Evolutionary conservation across 2,888 invertebrate genomes (phyloP).

Genomic region (Priocnemis perturbator): DNA sequence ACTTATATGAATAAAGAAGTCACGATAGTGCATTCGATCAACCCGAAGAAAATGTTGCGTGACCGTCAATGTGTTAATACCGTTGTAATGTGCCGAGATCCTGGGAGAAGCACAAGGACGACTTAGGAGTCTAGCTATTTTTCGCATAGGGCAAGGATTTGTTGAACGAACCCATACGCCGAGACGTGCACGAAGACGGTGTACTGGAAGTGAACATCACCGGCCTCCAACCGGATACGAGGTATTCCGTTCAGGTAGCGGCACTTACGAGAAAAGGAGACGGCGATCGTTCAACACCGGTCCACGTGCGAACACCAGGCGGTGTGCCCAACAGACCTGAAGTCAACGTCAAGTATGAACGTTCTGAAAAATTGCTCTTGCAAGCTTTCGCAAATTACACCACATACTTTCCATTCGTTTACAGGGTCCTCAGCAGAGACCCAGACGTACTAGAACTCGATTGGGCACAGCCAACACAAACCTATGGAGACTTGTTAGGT

Average conservation of each 20-base stretch:
- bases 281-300: conserved; percentile 92
- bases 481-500: conserved; percentile 91
- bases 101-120: no score
- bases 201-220: conserved; percentile 88
- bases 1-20: no score
- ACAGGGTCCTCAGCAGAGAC: conserved; percentile 88
- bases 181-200: conserved; percentile 88
- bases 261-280: conserved; percentile 98
- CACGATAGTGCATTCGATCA: no score
- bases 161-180: conserved; percentile 91
- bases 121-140: neutral
- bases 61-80: no score
- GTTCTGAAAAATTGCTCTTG: neutral
- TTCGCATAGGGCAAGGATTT: conserved; percentile 81
- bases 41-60: no score
- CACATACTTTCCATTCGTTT: neutral
- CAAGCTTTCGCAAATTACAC: neutral
- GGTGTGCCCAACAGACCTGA: conserved; percentile 92
- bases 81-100: no score
- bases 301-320: conserved; percentile 92
- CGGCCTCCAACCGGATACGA: conserved; percentile 95
- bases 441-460: conserved; percentile 93
- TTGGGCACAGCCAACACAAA: conserved; percentile 93
- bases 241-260: conserved; percentile 95
- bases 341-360: conserved; percentile 85